Evolutionary conservation across 2,113 vertebrate species (phyloP).

Genomic region (Numenius arquata): DNA sequence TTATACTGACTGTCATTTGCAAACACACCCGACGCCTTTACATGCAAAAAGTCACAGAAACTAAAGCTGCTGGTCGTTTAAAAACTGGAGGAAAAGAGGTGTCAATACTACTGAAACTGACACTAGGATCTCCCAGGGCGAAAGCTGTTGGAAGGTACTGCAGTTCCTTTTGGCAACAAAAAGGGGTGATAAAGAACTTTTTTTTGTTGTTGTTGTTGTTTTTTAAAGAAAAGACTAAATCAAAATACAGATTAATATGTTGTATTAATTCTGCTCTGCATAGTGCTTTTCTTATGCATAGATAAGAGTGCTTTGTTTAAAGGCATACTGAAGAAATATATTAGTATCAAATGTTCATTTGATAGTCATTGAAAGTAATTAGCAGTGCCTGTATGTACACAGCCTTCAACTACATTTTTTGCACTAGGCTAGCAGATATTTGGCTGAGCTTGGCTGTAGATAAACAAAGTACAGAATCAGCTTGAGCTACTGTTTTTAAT

Average conservation of each 20-base stretch:
- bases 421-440: slow-evolving; percentile 2
- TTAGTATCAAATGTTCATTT: neutral
- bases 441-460: neutral
- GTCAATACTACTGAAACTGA: neutral
- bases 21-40: neutral
- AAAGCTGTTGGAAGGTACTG: neutral
- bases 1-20: neutral
- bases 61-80: neutral
- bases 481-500: slow-evolving; percentile 33
- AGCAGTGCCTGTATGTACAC: neutral
- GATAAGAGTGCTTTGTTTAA: slow-evolving; percentile 49
- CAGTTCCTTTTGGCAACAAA: neutral
- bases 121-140: neutral
- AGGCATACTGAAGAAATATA: neutral
- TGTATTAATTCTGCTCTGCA: neutral
- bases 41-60: neutral
- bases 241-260: neutral
- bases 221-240: neutral
- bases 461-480: slow-evolving; percentile 27
- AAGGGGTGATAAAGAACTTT: neutral
- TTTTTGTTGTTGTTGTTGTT: too few species aligned
- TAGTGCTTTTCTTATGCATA: slow-evolving; percentile 2
- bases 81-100: neutral
- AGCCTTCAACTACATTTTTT: slow-evolving; percentile 10
- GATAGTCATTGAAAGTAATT: neutral